Evolutionary conservation across 2,888 invertebrate genomes (phyloP).

Genomic region (Amblyjoppa proteus): DNA sequence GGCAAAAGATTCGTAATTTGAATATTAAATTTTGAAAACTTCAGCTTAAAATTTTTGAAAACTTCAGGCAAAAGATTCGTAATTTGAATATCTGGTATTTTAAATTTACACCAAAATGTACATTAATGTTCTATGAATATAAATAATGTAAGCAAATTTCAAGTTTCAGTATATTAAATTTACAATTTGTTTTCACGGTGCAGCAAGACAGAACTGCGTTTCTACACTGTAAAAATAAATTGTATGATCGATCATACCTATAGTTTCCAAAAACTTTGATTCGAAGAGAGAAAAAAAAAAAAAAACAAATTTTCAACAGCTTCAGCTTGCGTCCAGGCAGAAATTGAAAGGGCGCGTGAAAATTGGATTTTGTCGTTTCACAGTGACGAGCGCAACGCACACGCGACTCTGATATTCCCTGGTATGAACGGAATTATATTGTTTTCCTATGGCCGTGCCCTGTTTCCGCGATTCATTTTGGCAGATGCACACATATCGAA

Average conservation of each 20-base stretch:
- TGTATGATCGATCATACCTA: background rate
- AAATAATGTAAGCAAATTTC: too few species aligned
- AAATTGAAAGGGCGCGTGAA: background rate
- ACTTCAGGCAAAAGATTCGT: too few species aligned
- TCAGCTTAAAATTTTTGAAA: too few species aligned
- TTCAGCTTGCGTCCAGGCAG: too few species aligned
- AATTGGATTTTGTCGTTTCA: constrained; percentile 49
- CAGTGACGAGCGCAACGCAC: constrained; percentile 35
- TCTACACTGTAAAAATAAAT: background rate
- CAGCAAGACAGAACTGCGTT: too few species aligned
- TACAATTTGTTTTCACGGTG: too few species aligned
- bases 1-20: too few species aligned
- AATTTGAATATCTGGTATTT: too few species aligned
- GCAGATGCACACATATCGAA: constrained; percentile 6
- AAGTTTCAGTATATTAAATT: too few species aligned
- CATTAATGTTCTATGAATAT: too few species aligned
- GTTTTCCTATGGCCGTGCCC: constrained; percentile 53
- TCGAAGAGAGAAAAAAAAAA: background rate
- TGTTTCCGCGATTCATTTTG: constrained; percentile 53
- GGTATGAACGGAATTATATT: constrained; percentile 56
- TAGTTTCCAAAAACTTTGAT: background rate
- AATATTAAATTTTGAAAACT: too few species aligned
- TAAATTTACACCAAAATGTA: too few species aligned
- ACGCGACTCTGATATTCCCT: constrained; percentile 49
- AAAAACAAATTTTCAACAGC: constrained; percentile 9